phyloP scores from a whole-genome alignment of 2,888 invertebrate species.

The Ochlodes sylvanus region DNA sequence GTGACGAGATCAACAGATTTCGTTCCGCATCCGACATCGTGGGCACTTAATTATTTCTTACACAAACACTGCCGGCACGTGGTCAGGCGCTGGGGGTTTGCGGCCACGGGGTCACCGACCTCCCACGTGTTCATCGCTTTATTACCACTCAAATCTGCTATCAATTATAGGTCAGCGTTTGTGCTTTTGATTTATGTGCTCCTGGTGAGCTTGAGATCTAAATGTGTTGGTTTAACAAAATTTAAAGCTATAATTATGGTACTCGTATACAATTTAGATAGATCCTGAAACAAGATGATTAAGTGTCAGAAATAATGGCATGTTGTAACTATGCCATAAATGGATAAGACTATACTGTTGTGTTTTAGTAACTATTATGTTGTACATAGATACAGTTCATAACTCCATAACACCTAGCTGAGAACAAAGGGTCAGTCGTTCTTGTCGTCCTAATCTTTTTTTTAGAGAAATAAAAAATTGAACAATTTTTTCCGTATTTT shows the following conservation, averaged over 20 bases:
- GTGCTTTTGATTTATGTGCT: slow-evolving; percentile 11
- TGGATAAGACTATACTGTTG: too few species aligned
- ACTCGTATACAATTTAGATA: too few species aligned
- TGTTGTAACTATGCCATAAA: too few species aligned
- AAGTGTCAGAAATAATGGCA: too few species aligned
- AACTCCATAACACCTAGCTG: too few species aligned
- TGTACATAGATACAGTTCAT: too few species aligned
- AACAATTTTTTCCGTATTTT: too few species aligned
- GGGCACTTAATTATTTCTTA: slow-evolving; percentile 34
- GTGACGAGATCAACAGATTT: slow-evolving; percentile 30
- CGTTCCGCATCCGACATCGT: slow-evolving; percentile 31
- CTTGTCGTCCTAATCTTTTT: too few species aligned
- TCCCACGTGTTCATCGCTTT: slow-evolving; percentile 64
- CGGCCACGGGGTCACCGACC: slow-evolving; percentile 64
- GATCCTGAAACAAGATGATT: too few species aligned
- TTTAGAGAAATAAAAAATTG: too few species aligned
- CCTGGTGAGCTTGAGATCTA: not conserved
- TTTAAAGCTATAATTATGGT: not conserved
- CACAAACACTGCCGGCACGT: slow-evolving; percentile 27
- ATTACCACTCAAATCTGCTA: slow-evolving; percentile 54
- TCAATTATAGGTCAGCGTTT: slow-evolving; percentile 30
- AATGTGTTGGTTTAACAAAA: not conserved
- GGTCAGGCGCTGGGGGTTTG: slow-evolving; percentile 24
- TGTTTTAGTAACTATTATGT: too few species aligned
- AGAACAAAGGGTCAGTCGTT: too few species aligned